Evolutionary conservation across 2,797 vertebrate species (phyloP).

Genomic region (Pipistrellus nathusii): DNA sequence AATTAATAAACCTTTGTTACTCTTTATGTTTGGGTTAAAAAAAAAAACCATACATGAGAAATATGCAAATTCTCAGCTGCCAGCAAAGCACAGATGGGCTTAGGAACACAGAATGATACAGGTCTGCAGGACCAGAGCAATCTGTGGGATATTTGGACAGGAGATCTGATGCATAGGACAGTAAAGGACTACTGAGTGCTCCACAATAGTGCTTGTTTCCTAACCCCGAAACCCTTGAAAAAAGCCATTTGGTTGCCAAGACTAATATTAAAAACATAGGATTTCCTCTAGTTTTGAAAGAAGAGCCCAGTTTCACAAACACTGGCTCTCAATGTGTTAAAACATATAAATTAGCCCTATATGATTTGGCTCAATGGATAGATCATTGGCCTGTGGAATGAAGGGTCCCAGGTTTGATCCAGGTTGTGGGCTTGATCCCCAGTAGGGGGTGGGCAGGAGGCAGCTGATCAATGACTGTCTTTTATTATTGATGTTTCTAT

Average conservation of each 20-base stretch:
- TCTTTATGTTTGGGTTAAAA: background rate
- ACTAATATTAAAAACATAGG: background rate
- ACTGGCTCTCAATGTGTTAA: background rate
- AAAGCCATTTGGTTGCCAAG: conserved; percentile 15
- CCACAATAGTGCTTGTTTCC: background rate
- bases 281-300: conserved; percentile 8
- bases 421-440: no score
- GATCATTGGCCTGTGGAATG: no score
- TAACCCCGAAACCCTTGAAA: background rate
- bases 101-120: background rate
- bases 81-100: conserved; percentile 56
- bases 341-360: background rate
- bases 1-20: background rate
- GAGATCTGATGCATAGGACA: background rate
- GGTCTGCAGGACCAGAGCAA: background rate
- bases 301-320: background rate
- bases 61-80: conserved; percentile 42
- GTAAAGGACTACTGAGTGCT: background rate
- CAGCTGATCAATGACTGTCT: no score
- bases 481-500: no score
- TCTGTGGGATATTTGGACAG: background rate
- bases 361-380: no score
- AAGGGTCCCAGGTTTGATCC: no score
- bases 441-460: no score
- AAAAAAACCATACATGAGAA: background rate